Evolutionary conservation across 2,113 vertebrate species (phyloP), one percentile per base, ranked within the genome.

Genomic region (Tachysurus vachellii): DNA sequence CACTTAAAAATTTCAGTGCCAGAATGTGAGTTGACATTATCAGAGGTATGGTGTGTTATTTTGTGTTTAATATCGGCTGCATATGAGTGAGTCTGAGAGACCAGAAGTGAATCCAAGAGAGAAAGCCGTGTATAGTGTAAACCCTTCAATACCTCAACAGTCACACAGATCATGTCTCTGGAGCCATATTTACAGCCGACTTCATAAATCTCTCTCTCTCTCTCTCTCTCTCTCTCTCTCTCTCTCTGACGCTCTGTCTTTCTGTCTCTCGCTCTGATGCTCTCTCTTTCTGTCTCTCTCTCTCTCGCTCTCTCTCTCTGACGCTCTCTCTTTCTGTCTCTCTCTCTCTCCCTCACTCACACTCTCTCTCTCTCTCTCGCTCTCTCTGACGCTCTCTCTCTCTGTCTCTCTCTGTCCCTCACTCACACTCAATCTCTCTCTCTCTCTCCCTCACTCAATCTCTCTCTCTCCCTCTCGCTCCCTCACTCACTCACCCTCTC

Each of bases 161-260:
- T 79, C 59, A 64, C 59, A 87, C 79, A 85, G 71, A 70, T 71
- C 77, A 70, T 82, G 89, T 84, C 75, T 84, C 76, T 53, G 81
- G 80, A 83, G 56, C 19, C 75, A 71, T 86, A 56, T 79, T 89
- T 86, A 89, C 80, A 80, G 68, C 57, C 71, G 81, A 66, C 64
- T 84, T 79, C 19, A 66, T 42, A 64, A 77, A 76, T 79, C 23
- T 64, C 61, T 82, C 56, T 47, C 23, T 47, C 11, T 23, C 28
- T 71, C 3, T 75, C 0, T 68, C 7, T 85, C 4, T 76, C 0
- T 68, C 7, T 85, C 4, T 76, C 4, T 79, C 16, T 64, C 71
- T 12, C 50, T 36, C 36, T 36, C 36, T n/a, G n/a, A n/a, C n/a
- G n/a, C 36, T 36, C 36, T 36, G 1, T 36, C 36, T 36, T 2